A percentile compares a stretch with the other conserved stretches of the same genome.
Conservation (phyloP, 2,797 vertebrate species). For the Coregonus suidteri region DNA sequence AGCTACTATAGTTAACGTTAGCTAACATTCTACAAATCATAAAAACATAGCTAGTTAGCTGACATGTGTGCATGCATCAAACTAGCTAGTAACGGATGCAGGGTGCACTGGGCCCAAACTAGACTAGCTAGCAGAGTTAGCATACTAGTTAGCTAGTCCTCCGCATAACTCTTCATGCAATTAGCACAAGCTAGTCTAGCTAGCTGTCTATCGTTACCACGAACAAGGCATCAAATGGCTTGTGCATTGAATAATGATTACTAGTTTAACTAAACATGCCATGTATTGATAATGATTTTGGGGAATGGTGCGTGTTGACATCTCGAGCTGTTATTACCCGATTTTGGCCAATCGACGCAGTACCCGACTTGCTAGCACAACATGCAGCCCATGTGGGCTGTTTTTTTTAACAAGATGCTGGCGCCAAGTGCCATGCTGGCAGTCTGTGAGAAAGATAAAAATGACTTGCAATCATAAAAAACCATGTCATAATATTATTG, state of each 20-base stretch:
- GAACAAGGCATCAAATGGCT: background rate
- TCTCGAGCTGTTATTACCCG: background rate
- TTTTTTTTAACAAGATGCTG: slow-evolving; percentile 35
- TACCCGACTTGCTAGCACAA: slow-evolving; percentile 5
- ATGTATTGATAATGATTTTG: background rate
- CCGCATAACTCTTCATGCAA: background rate
- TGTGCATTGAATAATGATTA: background rate
- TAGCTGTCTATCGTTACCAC: background rate
- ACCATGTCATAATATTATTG: no score
- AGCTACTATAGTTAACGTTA: no score
- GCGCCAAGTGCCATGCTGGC: slow-evolving; percentile 48
- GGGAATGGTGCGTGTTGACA: slow-evolving; percentile 1
- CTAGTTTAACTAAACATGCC: background rate
- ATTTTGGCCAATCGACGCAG: background rate
- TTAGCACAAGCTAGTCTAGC: slow-evolving; percentile 2
- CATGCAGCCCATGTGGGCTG: slow-evolving; percentile 47
- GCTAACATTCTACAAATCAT: background rate
- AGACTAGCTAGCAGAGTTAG: background rate
- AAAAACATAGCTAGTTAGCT: background rate
- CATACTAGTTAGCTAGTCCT: background rate
- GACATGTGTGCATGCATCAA: background rate
- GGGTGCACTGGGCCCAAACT: slow-evolving; percentile 13
- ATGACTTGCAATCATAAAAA: background rate
- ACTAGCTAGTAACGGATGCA: background rate
- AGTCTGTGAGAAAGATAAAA: slow-evolving; percentile 6